These are phyloP conservation scores for Caenorhabditis drosophilae DNA, from an alignment of 2,888 invertebrate species.

Conservation along the genomic window DNA sequence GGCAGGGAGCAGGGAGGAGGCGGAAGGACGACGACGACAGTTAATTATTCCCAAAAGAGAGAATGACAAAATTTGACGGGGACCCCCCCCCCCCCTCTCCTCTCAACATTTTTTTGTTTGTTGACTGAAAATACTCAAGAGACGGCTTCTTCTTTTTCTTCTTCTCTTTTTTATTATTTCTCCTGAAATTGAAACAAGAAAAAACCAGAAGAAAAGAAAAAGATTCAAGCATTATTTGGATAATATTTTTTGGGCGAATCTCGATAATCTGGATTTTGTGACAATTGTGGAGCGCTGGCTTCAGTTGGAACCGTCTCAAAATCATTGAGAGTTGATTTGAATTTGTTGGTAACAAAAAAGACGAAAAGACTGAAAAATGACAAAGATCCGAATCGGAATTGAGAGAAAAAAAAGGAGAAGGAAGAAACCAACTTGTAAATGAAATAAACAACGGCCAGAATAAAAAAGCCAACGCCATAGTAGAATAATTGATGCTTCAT, in stretches of 20 bases:
- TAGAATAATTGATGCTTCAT: slow-evolving; percentile 38
- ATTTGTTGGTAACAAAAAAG: slow-evolving; percentile 43
- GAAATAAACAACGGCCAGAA: slow-evolving; percentile 30
- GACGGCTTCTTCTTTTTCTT: too few species aligned
- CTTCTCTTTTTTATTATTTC: too few species aligned
- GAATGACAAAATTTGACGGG: too few species aligned
- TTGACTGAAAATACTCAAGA: too few species aligned
- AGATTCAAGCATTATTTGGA: slow-evolving; percentile 23
- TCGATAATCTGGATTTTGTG: slow-evolving; percentile 48
- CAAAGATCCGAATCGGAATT: neutral
- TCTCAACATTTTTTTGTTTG: too few species aligned
- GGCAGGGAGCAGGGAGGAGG: too few species aligned
- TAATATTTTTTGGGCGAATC: slow-evolving; percentile 31
- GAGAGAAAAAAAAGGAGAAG: slow-evolving; percentile 1
- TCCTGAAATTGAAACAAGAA: too few species aligned
- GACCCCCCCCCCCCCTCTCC: too few species aligned
- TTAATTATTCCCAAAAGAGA: too few species aligned
- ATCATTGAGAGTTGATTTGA: slow-evolving; percentile 42
- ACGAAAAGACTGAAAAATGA: slow-evolving; percentile 37
- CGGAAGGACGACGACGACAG: too few species aligned
- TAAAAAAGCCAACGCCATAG: slow-evolving; percentile 36
- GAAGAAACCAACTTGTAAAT: slow-evolving; percentile 33
- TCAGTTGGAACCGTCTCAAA: slow-evolving; percentile 44
- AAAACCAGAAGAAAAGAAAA: slow-evolving; percentile 69
- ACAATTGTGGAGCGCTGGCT: slow-evolving; percentile 41